These are phyloP conservation scores for Physeter macrocephalus DNA, from an alignment of 2,113 vertebrate species.

Conservation along the genomic window DNA sequence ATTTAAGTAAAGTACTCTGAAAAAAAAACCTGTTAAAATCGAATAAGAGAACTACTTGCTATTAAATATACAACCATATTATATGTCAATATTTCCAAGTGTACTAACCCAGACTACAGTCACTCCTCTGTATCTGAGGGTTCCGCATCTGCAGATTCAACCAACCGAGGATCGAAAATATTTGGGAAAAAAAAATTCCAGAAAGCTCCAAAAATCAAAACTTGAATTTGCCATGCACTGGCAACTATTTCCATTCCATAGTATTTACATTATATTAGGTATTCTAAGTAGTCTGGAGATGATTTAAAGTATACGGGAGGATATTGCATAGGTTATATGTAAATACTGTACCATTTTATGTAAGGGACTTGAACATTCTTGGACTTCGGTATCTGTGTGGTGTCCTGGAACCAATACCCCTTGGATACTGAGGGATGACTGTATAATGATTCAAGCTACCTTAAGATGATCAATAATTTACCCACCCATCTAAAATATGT, in stretches of 20 bases:
- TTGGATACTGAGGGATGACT: too few relatives aligned
- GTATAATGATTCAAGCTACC: not conserved
- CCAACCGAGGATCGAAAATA: not conserved
- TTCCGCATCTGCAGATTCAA: not conserved
- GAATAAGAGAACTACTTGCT: not conserved
- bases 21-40: constrained; percentile 12
- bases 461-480: not conserved
- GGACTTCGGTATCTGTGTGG: not conserved
- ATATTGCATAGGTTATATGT: not conserved
- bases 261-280: not conserved
- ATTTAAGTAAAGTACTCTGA: not conserved
- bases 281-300: not conserved
- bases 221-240: not conserved
- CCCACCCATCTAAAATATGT: not conserved
- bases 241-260: not conserved
- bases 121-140: not conserved
- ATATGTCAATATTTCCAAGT: not conserved
- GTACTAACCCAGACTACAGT: not conserved
- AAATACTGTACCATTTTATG: not conserved
- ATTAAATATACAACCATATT: not conserved
- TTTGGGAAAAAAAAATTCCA: not conserved
- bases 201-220: not conserved
- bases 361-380: not conserved
- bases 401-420: not conserved
- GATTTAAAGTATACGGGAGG: not conserved